These are phyloP conservation scores for Poecilus cupreus DNA, from an alignment of 2,888 invertebrate species.

Conservation along the genomic window DNA sequence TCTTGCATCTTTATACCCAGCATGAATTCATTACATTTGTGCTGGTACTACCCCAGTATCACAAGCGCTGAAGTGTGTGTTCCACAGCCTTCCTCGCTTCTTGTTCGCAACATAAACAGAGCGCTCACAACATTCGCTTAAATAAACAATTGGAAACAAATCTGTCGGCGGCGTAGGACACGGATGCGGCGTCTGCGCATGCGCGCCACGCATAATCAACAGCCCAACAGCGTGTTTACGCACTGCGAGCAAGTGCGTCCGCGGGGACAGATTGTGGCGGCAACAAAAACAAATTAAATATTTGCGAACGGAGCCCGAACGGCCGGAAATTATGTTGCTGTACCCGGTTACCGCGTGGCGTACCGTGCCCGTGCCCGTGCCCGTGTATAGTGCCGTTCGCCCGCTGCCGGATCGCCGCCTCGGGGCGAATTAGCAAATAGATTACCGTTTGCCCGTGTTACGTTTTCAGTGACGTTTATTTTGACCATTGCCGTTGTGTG, in stretches of 20 bases:
- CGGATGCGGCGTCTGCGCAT: background rate
- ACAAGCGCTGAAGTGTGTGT: background rate
- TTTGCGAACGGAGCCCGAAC: constrained; percentile 55
- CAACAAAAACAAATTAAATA: constrained; percentile 59
- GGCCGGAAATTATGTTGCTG: constrained; percentile 58
- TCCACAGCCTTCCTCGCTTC: background rate
- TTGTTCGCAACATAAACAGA: constrained; percentile 1
- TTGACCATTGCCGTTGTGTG: background rate
- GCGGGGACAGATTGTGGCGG: constrained; percentile 57
- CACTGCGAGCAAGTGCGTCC: constrained; percentile 10
- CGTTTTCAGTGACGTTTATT: constrained; percentile 16
- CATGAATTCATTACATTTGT: no score
- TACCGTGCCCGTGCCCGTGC: constrained; percentile 10
- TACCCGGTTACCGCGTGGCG: constrained; percentile 14
- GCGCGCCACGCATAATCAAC: background rate
- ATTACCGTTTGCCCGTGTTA: constrained; percentile 47
- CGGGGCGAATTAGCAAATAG: constrained; percentile 56
- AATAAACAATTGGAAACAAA: constrained; percentile 33
- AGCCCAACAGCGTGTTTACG: constrained; percentile 7
- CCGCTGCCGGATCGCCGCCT: constrained; percentile 27
- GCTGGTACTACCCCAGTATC: no score
- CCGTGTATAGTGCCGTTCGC: no score
- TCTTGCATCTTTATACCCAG: no score
- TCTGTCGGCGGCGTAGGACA: background rate
- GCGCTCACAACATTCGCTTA: background rate